A percentile compares a stretch with the other conserved stretches of the same genome.
phyloP scores from a whole-genome alignment of 2,888 invertebrate genomes.

The Patella depressa region DNA sequence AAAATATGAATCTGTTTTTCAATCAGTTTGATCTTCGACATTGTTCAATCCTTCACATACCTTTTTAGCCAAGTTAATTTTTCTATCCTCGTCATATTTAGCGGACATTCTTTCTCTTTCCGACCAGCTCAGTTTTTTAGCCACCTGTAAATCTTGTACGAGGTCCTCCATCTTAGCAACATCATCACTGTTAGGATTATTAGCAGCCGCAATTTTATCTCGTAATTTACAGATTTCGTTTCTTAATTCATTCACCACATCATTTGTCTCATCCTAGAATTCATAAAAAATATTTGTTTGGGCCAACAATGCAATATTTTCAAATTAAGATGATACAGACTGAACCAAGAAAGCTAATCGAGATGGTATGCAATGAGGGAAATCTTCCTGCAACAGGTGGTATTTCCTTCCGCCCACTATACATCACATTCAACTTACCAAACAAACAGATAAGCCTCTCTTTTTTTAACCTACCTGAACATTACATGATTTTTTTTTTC shows the following conservation, averaged over 20 bases:
- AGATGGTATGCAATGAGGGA: too few relatives aligned
- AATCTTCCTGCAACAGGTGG: too few relatives aligned
- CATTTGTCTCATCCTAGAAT: conserved; percentile 61
- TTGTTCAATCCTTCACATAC: conserved; percentile 27
- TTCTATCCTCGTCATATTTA: conserved; percentile 61
- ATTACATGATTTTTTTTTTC: too few relatives aligned
- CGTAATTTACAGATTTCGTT: conserved; percentile 62
- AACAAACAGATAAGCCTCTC: too few relatives aligned
- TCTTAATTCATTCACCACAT: conserved; percentile 60
- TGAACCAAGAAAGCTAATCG: too few relatives aligned
- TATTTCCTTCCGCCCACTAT: too few relatives aligned
- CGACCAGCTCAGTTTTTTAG: conserved; percentile 67
- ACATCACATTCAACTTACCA: too few relatives aligned
- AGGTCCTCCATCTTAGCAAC: conserved; percentile 64
- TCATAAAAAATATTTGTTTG: not conserved
- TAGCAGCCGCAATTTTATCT: conserved; percentile 55
- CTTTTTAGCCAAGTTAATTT: conserved; percentile 65
- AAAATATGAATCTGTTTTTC: too few relatives aligned
- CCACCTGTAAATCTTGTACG: conserved; percentile 63
- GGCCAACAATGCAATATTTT: not conserved
- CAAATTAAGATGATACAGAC: not conserved
- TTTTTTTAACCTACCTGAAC: too few relatives aligned
- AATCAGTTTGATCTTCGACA: too few relatives aligned
- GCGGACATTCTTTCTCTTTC: conserved; percentile 61
- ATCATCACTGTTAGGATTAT: conserved; percentile 63